phyloP scores from a whole-genome alignment of 2,797 vertebrate species.

The Rhinatrema bivittatum region DNA sequence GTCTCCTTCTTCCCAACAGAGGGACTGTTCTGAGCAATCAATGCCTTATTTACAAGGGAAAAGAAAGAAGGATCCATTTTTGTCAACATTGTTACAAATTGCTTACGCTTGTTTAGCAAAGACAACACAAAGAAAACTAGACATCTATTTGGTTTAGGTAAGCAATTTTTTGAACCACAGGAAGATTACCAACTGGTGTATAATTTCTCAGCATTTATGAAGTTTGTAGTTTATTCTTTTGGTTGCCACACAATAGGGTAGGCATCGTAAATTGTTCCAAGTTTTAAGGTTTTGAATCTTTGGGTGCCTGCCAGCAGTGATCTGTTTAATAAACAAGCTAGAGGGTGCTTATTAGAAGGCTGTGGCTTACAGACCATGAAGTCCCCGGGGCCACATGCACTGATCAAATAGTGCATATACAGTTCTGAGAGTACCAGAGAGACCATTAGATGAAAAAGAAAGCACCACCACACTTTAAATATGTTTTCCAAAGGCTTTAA shows the following conservation, averaged over 20 bases:
- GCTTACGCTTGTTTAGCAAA: constrained; percentile 29
- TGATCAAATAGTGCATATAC: constrained; percentile 57
- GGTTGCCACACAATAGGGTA: constrained; percentile 51
- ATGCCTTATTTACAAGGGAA: constrained; percentile 35
- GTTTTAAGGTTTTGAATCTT: constrained; percentile 55
- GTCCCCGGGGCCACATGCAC: constrained; percentile 48
- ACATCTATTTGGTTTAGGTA: constrained; percentile 43
- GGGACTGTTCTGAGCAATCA: too few species aligned
- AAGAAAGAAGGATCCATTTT: constrained; percentile 20
- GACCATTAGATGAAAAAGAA: constrained; percentile 41
- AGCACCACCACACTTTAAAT: constrained; percentile 30
- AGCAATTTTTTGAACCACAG: constrained; percentile 51
- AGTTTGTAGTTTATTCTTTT: constrained; percentile 54
- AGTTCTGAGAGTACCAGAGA: constrained; percentile 39
- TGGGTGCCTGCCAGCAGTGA: constrained; percentile 58
- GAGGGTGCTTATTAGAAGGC: constrained; percentile 63
- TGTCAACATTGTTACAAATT: constrained; percentile 14
- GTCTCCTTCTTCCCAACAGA: constrained; percentile 6
- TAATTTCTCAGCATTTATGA: constrained; percentile 55
- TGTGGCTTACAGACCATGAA: constrained; percentile 59
- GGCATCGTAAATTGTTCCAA: constrained; percentile 49
- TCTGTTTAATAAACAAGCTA: constrained; percentile 67
- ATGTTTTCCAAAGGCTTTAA: constrained; percentile 42
- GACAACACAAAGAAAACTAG: constrained; percentile 45
- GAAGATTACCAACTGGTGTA: constrained; percentile 47